Evolutionary conservation across 2,888 invertebrate species (phyloP), one percentile per base, ranked within the genome.

Genomic region (Parochlus steinenii): DNA sequence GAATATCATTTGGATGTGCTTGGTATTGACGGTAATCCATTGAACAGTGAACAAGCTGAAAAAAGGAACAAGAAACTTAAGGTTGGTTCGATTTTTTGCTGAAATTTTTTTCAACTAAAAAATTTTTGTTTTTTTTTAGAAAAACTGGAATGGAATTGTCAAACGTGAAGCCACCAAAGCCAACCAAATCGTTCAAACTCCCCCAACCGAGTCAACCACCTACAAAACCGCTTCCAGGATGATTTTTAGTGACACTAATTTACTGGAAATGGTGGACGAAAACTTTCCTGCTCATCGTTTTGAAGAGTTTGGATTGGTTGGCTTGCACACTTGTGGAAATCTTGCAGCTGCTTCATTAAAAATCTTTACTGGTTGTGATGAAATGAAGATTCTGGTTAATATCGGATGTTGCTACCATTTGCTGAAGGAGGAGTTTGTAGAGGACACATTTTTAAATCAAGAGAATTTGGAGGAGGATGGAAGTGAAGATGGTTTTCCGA

Each of bases 391-490:
- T 0, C 51, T 89, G 2, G 76, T 82, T 47, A 79, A 78, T 50
- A 79, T 92, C 23, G 85, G 87, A 0, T 93, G 92, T 52, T 92
- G 92, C 52, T 90, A 89, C 58, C 85, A 92, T 55, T 63, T 81
- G 2, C 56, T 92, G 14, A 66, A 64, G 2, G 80, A 82, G 47
- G 53, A 61, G 41, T 64, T 56, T 45, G 54, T 55, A 2, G 27
- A 39, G 1, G 45, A 49, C 25, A n/a, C n/a, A n/a, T 52, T 54
- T 24, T 51, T 54, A 36, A 56, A 53, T 41, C 50, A 51, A 6
- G 53, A 54, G 40, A 48, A 49, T 39, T 45, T 47, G 8, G 48
- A 55, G 0, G 43, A 45, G 30, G 48, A 45, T 1, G 39, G 41
- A 12, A 52, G 53, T 38, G 47, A 43, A 1, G 52, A 50, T 1